Evolutionary conservation across 2,113 vertebrate genomes (phyloP).

Genomic region (Sapajus apella): DNA sequence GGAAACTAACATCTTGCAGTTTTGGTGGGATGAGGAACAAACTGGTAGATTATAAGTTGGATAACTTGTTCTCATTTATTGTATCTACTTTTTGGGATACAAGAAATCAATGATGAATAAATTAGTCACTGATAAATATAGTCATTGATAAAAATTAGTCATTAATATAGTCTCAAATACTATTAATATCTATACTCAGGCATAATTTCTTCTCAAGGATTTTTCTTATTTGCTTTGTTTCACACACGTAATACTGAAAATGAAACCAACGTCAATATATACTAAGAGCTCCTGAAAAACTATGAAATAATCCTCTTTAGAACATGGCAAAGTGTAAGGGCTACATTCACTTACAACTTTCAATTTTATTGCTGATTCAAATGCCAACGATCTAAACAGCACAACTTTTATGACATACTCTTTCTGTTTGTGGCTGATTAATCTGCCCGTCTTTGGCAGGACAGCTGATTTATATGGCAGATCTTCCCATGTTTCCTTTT

Average conservation of each 20-base stretch:
- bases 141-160: neutral
- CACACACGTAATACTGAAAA: conserved; percentile 56
- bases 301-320: conserved; percentile 92
- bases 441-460: conserved; percentile 69
- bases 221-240: conserved; percentile 38
- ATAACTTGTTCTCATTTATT: neutral
- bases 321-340: conserved; percentile 86
- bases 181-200: neutral
- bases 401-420: conserved; percentile 86
- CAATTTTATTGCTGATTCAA: conserved; percentile 84
- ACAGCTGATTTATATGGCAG: conserved; percentile 80
- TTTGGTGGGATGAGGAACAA: neutral
- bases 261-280: conserved; percentile 69
- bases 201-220: conserved; percentile 4
- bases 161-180: neutral
- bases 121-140: neutral
- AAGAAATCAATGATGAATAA: conserved; percentile 17
- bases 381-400: conserved; percentile 86
- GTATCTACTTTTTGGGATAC: neutral
- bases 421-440: conserved; percentile 84
- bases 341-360: conserved; percentile 87
- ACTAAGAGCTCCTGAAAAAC: conserved; percentile 82
- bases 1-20: conserved; percentile 4
- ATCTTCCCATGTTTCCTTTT: conserved; percentile 85
- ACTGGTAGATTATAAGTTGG: neutral